phyloP scores from a whole-genome alignment of 2,888 invertebrate species.

The Napeogenes sylphis region DNA sequence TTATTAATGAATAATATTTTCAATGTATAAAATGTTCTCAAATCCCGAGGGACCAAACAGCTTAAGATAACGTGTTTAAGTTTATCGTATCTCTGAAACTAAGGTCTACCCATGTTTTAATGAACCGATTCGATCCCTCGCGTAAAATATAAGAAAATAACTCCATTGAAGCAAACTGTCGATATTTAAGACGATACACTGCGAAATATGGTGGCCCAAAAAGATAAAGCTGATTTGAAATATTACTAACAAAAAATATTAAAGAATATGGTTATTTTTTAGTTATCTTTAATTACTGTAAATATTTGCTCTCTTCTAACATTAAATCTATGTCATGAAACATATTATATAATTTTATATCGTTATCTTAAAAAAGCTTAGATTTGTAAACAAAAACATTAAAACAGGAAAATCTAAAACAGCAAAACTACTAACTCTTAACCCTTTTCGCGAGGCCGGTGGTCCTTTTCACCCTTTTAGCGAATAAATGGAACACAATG shows the following conservation, averaged over 20 bases:
- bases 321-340: too few species aligned
- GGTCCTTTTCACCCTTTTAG: slow-evolving; percentile 51
- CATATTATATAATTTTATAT: too few species aligned
- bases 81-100: slow-evolving; percentile 27
- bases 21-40: slow-evolving; percentile 10
- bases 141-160: slow-evolving; percentile 30
- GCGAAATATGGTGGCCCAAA: slow-evolving; percentile 5
- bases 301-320: too few species aligned
- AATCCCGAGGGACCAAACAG: slow-evolving; percentile 9
- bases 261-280: too few species aligned
- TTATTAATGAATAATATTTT: too few species aligned
- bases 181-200: slow-evolving; percentile 19
- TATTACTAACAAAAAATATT: too few species aligned
- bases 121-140: slow-evolving; percentile 28
- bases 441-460: slow-evolving; percentile 20
- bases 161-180: slow-evolving; percentile 13
- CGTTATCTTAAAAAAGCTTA: not conserved
- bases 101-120: slow-evolving; percentile 26
- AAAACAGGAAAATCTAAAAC: slow-evolving; percentile 18
- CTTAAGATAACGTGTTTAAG: slow-evolving; percentile 23
- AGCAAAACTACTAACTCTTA: slow-evolving; percentile 26
- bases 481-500: slow-evolving; percentile 39
- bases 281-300: too few species aligned
- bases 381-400: slow-evolving; percentile 3
- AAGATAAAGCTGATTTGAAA: slow-evolving; percentile 8